These are phyloP conservation scores for Neolamprologus cancellatus DNA, from an alignment of 2,113 vertebrate species.

Conservation along the genomic window DNA sequence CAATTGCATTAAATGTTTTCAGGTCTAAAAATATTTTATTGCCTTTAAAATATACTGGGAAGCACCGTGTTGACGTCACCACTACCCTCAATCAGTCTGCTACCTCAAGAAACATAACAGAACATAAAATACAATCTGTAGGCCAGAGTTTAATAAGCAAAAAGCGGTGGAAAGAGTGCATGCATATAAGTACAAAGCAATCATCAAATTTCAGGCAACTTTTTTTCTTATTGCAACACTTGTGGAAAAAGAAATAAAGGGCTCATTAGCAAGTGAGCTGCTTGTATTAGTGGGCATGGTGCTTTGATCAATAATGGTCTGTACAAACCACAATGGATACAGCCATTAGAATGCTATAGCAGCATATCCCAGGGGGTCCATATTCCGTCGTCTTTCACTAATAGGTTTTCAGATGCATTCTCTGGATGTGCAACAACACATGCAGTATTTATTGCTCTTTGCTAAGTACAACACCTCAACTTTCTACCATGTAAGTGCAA, in stretches of 20 bases:
- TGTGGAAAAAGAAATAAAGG: constrained; percentile 35
- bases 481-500: neutral
- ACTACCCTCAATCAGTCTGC: neutral
- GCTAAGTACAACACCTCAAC: constrained; percentile 36
- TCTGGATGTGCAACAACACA: constrained; percentile 60
- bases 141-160: neutral
- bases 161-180: neutral
- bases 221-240: neutral
- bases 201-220: neutral
- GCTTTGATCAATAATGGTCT: constrained; percentile 60
- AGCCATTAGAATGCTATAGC: constrained; percentile 60
- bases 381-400: constrained; percentile 56
- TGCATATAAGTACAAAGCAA: neutral
- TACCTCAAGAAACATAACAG: neutral
- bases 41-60: neutral
- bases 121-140: neutral
- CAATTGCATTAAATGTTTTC: neutral
- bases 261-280: constrained; percentile 31
- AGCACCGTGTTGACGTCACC: neutral
- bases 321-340: constrained; percentile 61
- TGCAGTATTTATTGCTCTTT: constrained; percentile 53
- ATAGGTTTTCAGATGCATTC: constrained; percentile 65
- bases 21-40: too few species aligned
- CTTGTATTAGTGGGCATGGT: constrained; percentile 45
- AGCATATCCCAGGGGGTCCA: constrained; percentile 41